Conservation (phyloP, 2,113 vertebrate genomes). For the Myiagra hebetior region DNA sequence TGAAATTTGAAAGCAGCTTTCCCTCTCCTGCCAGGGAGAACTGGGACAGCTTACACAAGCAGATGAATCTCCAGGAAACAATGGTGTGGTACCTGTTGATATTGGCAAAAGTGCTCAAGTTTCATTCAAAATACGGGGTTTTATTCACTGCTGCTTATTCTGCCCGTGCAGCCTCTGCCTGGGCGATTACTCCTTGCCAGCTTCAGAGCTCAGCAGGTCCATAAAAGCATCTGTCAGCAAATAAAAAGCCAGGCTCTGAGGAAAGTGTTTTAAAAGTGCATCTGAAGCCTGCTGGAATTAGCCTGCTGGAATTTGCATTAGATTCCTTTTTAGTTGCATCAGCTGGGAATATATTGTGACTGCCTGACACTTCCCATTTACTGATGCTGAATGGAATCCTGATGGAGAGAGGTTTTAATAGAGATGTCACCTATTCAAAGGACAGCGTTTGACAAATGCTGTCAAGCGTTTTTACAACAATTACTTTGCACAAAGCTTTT, state of each 20-base stretch:
- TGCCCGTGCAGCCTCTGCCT: slow-evolving; percentile 5
- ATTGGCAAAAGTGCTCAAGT: not conserved
- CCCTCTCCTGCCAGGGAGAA: slow-evolving; percentile 1
- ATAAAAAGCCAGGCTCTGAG: not conserved
- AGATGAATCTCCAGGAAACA: slow-evolving; percentile 29
- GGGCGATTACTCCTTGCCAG: not conserved
- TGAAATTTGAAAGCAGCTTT: slow-evolving; percentile 57
- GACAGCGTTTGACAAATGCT: not conserved
- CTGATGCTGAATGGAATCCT: slow-evolving; percentile 4
- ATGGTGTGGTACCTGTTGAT: slow-evolving; percentile 27
- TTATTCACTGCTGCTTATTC: not conserved
- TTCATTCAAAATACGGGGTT: not conserved
- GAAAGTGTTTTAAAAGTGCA: not conserved
- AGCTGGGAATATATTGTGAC: slow-evolving; percentile 26
- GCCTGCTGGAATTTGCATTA: slow-evolving; percentile 37
- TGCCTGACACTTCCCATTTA: slow-evolving; percentile 23
- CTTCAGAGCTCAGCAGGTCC: not conserved
- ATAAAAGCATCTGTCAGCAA: slow-evolving; percentile 43
- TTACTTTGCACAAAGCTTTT: not conserved
- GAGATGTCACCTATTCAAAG: slow-evolving; percentile 29
- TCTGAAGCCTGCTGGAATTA: slow-evolving; percentile 31
- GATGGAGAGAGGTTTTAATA: not conserved
- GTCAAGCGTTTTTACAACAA: not conserved
- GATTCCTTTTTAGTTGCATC: slow-evolving; percentile 26
- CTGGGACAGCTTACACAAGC: slow-evolving; percentile 31